Evolutionary conservation across 2,113 vertebrate species (phyloP).

Genomic region (Syrmaticus mikado): DNA sequence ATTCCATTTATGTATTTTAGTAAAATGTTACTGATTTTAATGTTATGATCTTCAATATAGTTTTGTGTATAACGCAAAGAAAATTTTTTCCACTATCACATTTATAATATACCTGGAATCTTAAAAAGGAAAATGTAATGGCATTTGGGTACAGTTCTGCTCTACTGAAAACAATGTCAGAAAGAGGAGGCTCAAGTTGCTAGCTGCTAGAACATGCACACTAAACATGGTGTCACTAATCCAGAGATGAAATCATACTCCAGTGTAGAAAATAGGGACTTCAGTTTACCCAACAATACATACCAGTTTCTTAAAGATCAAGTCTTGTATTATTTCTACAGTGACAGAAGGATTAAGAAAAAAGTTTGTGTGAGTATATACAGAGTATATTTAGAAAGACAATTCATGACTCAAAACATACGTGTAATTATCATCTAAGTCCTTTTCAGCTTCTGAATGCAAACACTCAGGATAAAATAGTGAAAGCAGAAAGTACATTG

Average conservation of each 20-base stretch:
- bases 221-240: not conserved
- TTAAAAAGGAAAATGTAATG: not conserved
- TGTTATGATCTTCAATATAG: not conserved
- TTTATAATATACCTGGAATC: not conserved
- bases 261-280: not conserved
- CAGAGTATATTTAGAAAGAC: conserved; percentile 19
- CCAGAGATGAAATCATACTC: not conserved
- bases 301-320: conserved; percentile 1
- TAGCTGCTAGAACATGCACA: not conserved
- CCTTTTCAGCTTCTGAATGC: conserved; percentile 42
- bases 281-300: not conserved
- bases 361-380: not conserved
- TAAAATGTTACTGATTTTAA: not conserved
- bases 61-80: not conserved
- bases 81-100: not conserved
- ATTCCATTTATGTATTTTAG: not conserved
- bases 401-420: conserved; percentile 15
- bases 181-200: not conserved
- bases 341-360: not conserved
- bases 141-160: not conserved
- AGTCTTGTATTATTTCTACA: not conserved
- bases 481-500: conserved; percentile 5
- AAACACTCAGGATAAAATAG: conserved; percentile 37
- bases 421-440: conserved; percentile 9
- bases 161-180: not conserved